These are phyloP conservation scores for Ophiothrix spiculata DNA, from an alignment of 35 echinoderm and acorn worm genomes.

Conservation along the genomic window DNA sequence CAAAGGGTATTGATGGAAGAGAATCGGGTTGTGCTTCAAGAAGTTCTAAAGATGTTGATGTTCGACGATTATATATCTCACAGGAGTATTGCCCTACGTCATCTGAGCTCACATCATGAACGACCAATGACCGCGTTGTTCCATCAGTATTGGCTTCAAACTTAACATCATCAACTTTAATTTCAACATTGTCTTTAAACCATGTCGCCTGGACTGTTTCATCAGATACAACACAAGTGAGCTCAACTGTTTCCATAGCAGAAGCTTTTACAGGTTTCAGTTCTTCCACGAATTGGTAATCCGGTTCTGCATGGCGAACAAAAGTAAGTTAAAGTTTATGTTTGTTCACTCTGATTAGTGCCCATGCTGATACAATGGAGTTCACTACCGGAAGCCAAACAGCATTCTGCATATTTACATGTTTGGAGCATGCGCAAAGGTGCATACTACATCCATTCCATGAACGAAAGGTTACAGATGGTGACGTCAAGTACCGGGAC, in stretches of 20 bases:
- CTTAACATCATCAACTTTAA: slow-evolving; percentile 38
- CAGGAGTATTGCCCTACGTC: slow-evolving; percentile 62
- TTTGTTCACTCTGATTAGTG: background rate
- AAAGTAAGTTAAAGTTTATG: background rate
- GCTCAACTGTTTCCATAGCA: slow-evolving; percentile 27
- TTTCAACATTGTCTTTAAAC: slow-evolving; percentile 57
- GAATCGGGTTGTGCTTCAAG: background rate
- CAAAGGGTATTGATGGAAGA: background rate
- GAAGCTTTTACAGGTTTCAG: slow-evolving; percentile 23
- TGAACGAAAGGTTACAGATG: too few relatives aligned
- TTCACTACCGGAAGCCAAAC: too few relatives aligned
- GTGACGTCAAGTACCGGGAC: too few relatives aligned
- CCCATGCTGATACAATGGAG: background rate
- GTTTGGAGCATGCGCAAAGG: too few relatives aligned
- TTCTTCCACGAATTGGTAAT: slow-evolving; percentile 56
- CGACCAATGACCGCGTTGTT: slow-evolving; percentile 30
- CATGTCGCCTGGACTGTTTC: slow-evolving; percentile 36
- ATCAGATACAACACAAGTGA: slow-evolving; percentile 20
- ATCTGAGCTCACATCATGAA: slow-evolving; percentile 53
- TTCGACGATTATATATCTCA: slow-evolving; percentile 39
- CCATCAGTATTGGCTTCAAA: slow-evolving; percentile 30
- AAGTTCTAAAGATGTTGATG: slow-evolving; percentile 32
- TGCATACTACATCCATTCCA: too few relatives aligned
- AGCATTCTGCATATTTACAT: too few relatives aligned
- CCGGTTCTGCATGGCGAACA: slow-evolving; percentile 32